Percentiles rank a stretch among this genome's conserved stretches.
Evolutionary conservation across 2,888 invertebrate species (phyloP).

Genomic region (Euplexia lucipara): DNA sequence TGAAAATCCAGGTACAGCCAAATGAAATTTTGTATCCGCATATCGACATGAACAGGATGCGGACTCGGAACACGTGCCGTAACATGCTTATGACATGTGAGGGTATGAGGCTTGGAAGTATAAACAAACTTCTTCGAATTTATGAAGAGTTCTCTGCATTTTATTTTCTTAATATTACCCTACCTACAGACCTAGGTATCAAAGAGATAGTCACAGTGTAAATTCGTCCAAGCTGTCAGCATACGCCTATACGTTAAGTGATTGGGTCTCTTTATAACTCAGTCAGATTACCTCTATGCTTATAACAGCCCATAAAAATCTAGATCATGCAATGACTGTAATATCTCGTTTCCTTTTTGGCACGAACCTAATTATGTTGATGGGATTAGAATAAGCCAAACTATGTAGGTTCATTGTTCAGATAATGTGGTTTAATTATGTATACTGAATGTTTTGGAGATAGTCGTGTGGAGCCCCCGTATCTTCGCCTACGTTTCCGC

Average conservation of each 20-base stretch:
- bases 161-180: no score
- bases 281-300: constrained; percentile 29
- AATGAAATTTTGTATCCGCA: constrained; percentile 55
- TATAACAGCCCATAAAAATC: constrained; percentile 43
- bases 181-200: no score
- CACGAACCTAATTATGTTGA: constrained; percentile 55
- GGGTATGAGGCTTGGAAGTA: constrained; percentile 43
- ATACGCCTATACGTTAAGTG: constrained; percentile 42
- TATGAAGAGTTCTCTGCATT: neutral
- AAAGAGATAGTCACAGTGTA: constrained; percentile 5
- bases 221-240: neutral
- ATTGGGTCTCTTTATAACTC: constrained; percentile 30
- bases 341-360: constrained; percentile 49
- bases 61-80: constrained; percentile 61
- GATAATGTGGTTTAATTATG: constrained; percentile 72
- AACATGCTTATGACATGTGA: constrained; percentile 58
- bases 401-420: constrained; percentile 74
- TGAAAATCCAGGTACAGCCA: constrained; percentile 44
- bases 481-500: constrained; percentile 76
- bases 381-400: constrained; percentile 55
- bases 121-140: constrained; percentile 13
- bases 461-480: constrained; percentile 67
- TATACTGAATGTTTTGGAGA: constrained; percentile 70
- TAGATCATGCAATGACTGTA: constrained; percentile 39
- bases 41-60: constrained; percentile 61